A percentile compares a stretch with the other conserved stretches of the same genome.
Evolutionary conservation across 2,888 invertebrate species (phyloP).

Genomic region (Ormyrus pomaceus): DNA sequence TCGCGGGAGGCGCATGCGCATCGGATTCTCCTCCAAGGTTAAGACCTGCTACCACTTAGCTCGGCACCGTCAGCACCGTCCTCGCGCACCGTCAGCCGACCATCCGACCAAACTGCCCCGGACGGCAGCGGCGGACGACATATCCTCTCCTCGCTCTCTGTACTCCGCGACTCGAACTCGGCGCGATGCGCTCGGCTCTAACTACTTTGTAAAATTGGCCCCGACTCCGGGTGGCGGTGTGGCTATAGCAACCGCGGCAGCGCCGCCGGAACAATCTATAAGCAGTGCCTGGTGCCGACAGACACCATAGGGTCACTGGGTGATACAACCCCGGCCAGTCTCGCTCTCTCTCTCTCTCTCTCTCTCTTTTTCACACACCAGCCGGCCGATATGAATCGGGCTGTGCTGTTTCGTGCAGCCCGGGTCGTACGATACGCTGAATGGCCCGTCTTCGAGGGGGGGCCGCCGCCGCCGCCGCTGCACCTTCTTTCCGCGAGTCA

Average conservation of each 20-base stretch:
- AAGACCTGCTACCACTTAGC: no score
- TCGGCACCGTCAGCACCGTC: no score
- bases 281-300: constrained; percentile 69
- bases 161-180: not conserved
- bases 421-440: not conserved
- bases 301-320: constrained; percentile 71
- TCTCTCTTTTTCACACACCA: no score
- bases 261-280: constrained; percentile 68
- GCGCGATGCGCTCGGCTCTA: not conserved
- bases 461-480: not conserved
- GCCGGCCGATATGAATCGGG: no score
- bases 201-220: constrained; percentile 5
- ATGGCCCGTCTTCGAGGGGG: not conserved
- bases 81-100: no score
- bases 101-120: no score
- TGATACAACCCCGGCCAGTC: constrained; percentile 51
- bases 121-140: no score
- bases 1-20: constrained; percentile 10
- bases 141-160: no score
- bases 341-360: no score
- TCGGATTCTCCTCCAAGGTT: no score
- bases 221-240: not conserved
- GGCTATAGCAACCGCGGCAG: constrained; percentile 64
- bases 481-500: not conserved
- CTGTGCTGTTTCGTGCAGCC: no score